Evolutionary conservation across 2,797 vertebrate species (phyloP).

Genomic region (Sebastes cheni): DNA sequence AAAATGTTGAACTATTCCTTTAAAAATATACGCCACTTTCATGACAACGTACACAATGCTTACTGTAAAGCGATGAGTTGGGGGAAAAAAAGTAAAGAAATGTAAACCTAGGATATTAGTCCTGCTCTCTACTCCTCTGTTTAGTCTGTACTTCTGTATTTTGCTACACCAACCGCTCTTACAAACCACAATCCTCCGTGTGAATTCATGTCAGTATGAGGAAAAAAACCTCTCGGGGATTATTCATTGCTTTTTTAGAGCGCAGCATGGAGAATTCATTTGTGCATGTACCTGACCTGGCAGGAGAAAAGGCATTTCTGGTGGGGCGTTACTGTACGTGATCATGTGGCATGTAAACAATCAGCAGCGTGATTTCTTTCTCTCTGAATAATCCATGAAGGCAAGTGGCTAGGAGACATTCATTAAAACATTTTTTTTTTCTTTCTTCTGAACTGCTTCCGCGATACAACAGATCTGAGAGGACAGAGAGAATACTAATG

Average conservation of each 20-base stretch:
- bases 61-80: background rate
- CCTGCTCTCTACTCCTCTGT: background rate
- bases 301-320: background rate
- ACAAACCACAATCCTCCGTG: background rate
- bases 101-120: background rate
- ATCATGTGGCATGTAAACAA: conserved; percentile 32
- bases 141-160: conserved; percentile 1
- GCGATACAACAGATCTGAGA: conserved; percentile 31
- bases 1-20: background rate
- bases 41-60: background rate
- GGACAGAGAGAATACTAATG: conserved; percentile 55
- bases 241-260: conserved; percentile 16
- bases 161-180: background rate
- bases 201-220: conserved; percentile 2
- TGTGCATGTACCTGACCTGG: background rate
- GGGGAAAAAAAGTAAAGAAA: background rate
- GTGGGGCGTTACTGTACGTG: background rate
- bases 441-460: background rate
- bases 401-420: conserved; percentile 35
- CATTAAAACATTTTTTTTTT: conserved; percentile 39
- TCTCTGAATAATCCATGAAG: conserved; percentile 62
- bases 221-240: background rate
- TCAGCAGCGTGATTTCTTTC: conserved; percentile 11
- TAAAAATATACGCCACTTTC: background rate
- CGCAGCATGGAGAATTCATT: conserved; percentile 14